Base-by-base conservation (phyloP, 2,797 vertebrate species). In the Ispidina lecontei region DNA sequence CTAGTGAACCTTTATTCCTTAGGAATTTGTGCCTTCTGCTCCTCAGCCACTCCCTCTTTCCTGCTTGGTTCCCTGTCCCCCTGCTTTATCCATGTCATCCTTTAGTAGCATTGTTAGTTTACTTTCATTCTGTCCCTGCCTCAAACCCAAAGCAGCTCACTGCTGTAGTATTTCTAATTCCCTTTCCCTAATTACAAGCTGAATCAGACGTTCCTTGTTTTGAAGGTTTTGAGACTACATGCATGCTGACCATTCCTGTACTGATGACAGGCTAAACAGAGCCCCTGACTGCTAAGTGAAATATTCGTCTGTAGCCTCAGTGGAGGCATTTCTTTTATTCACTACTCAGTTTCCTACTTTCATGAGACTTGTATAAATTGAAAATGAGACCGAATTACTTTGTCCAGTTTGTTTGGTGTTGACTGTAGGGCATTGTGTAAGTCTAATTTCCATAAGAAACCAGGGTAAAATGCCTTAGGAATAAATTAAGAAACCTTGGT, bases 391-490 rank as follows among this genome's bases (percentile, higher is more conserved):
- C 67, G 44, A 69, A 52, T 79, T 78, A 64, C 89, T 95, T 84
- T 95, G 87, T 94, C 59, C 37, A 0, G 2, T 76, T 87, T 93
- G 95, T 86, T 84, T 93, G 91, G 49, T 92, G n/a, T 29, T 78
- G 67, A 84, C 81, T 37, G 63, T 35, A 33, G 81, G 86, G 71
- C 89, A 82, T 87, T 93, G 78, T 73, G 19, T 87, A 51, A 63
- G 82, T 69, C 75, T 94, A 58, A 80, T 92, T 92, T 93, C 78
- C 91, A 60, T 95, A 71, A 93, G 89, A 93, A 94, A 83, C 60
- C 37, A 13, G 60, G 58, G 28, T 63, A 21, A 78, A 94, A 74
- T 74, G 51, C 79, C 56, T 54, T 46, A 54, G 79, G 89, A 93
- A 87, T 92, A 77, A 76, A 89, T 87, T 70, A 92, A 31, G 84